Conservation (phyloP, 2,797 vertebrate genomes). For the Lacerta agilis region DNA sequence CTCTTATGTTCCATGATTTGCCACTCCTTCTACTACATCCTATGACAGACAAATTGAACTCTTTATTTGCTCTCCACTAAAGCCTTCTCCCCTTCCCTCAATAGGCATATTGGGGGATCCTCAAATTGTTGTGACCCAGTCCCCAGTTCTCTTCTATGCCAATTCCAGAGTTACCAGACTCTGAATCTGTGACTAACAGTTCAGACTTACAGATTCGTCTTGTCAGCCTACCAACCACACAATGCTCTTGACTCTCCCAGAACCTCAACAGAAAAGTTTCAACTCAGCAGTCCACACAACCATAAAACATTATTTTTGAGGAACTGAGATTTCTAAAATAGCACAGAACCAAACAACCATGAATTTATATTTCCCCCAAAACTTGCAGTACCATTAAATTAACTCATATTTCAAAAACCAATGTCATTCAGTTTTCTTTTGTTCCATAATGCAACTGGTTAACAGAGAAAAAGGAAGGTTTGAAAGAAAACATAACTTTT, state of each 20-base stretch:
- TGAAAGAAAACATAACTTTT: slow-evolving; percentile 28
- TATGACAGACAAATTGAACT: background rate
- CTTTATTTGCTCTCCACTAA: background rate
- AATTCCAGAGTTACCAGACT: background rate
- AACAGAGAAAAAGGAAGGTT: background rate
- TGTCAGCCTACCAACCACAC: background rate
- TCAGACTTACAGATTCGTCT: background rate
- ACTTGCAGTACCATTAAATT: background rate
- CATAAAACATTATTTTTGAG: slow-evolving; percentile 2
- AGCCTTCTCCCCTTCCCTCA: background rate
- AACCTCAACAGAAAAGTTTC: background rate
- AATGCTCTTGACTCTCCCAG: background rate
- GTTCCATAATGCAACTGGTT: background rate
- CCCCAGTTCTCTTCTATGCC: background rate
- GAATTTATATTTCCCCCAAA: background rate
- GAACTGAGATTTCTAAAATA: background rate
- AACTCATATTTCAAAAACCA: background rate
- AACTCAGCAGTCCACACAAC: background rate
- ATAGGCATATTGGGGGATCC: background rate
- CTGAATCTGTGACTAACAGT: background rate
- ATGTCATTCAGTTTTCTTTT: background rate
- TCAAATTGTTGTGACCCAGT: background rate
- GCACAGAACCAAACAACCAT: background rate
- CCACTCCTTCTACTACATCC: background rate
- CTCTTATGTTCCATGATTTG: background rate